Evolutionary conservation across 2,888 invertebrate species (phyloP).

Genomic region (Hedya salicella): DNA sequence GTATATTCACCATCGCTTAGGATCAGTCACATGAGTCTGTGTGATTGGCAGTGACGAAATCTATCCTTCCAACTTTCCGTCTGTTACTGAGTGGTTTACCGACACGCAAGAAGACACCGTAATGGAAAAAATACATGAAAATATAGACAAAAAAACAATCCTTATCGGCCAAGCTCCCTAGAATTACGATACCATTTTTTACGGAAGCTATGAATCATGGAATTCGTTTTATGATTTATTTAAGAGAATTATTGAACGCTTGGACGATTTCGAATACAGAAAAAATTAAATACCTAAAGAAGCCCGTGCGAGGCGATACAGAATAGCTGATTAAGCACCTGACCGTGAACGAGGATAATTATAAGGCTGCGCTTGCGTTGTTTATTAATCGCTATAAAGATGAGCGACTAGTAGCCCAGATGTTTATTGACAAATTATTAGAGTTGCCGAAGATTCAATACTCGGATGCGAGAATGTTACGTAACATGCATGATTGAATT

Average conservation of each 20-base stretch:
- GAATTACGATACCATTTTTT: conserved; percentile 17
- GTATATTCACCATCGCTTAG: no score
- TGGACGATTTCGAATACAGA: conserved; percentile 19
- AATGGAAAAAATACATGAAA: conserved; percentile 11
- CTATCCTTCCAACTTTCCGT: no score
- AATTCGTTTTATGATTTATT: conserved; percentile 18
- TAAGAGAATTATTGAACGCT: conserved; percentile 17
- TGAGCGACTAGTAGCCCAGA: conserved; percentile 7
- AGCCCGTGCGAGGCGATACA: not conserved
- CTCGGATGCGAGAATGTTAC: conserved; percentile 6
- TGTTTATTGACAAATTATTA: conserved; percentile 18
- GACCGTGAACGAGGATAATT: conserved; percentile 5
- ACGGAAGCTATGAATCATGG: conserved; percentile 19
- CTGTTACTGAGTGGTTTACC: not conserved
- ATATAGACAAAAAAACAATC: not conserved
- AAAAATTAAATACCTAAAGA: conserved; percentile 26
- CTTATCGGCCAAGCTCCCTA: conserved; percentile 12
- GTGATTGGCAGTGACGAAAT: no score
- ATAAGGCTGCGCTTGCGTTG: conserved; percentile 8
- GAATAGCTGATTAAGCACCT: no score
- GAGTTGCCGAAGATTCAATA: conserved; percentile 10
- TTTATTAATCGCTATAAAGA: conserved; percentile 3
- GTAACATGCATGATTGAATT: conserved; percentile 2
- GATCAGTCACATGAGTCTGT: no score
- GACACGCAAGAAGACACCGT: conserved; percentile 6